Evolutionary conservation across 2,113 vertebrate genomes (phyloP), one percentile per base, ranked within the genome.

Genomic region (Tetrao urogallus): DNA sequence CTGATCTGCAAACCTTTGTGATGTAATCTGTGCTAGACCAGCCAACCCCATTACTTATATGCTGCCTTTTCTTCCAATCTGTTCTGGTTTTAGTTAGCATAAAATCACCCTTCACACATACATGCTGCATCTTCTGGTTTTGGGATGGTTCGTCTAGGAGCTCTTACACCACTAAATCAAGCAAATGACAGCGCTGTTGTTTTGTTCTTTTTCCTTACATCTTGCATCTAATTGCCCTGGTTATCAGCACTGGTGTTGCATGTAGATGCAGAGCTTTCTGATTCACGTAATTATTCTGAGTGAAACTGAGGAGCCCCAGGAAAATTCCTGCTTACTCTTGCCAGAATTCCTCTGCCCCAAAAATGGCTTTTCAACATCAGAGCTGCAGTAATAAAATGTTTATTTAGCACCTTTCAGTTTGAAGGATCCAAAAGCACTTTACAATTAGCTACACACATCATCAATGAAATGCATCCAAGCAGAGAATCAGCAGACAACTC

Each of bases 331-430:
- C 66, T 82, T 60, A 67, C 73, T 94, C 86, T 57, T 70, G 64
- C 91, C 71, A 89, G 66, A 30, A 57, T 66, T 69, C 63, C 85
- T 96, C 90, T 67, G 63, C 78, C 96, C 92, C 74, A 77, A 80
- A 95, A 91, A 90, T 32, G 50, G 94, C 89, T 92, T 85, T 80
- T 80, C 82, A 86, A 74, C 93, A 93, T 75, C 90, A 82, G 61
- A 86, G 67, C 70, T 78, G 86, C 92, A 90, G 91, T 96, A 96
- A 95, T 96, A 93, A 96, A 96, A 97, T 79, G 96, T 97, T 97
- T 97, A 97, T 97, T 97, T 97, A 97, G 96, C 96, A 97, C 96
- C 96, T 96, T 95, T 97, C 80, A 82, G 93, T 82, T 75, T 79
- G 92, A 96, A 94, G 82, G 80, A 93, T 96, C 70, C 82, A 94